phyloP scores from a whole-genome alignment of 2,888 invertebrate species.

The Blastobasis lacticolella region DNA sequence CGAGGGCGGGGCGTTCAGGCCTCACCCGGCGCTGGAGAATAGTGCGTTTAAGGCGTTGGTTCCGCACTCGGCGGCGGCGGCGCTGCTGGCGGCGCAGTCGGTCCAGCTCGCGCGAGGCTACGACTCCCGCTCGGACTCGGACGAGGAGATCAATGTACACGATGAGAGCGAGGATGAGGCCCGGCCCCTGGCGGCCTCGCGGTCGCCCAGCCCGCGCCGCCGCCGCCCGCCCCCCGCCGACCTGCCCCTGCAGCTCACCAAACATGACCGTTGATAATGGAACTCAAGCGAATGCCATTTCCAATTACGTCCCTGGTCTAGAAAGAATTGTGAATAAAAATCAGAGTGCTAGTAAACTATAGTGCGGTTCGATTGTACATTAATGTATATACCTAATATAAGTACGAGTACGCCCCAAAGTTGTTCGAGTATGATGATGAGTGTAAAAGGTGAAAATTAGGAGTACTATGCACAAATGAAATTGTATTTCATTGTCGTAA shows the following conservation, averaged over 20 bases:
- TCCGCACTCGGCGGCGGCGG: slow-evolving; percentile 78
- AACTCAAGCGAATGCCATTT: no score
- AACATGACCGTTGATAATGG: slow-evolving; percentile 77
- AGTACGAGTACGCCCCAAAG: no score
- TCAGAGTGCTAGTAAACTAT: slow-evolving; percentile 37
- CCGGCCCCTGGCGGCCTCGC: slow-evolving; percentile 61
- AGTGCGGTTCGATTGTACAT: slow-evolving; percentile 55
- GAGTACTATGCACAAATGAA: slow-evolving; percentile 39
- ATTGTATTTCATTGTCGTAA: no score
- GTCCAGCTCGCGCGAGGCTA: slow-evolving; percentile 62
- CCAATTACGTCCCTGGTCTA: no score
- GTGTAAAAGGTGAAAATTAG: no score
- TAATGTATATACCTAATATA: slow-evolving; percentile 54
- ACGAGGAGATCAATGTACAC: slow-evolving; percentile 90
- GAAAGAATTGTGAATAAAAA: slow-evolving; percentile 37
- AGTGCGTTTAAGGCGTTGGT: slow-evolving; percentile 89
- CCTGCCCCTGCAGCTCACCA: slow-evolving; percentile 81
- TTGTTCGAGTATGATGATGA: no score
- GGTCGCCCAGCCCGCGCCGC: slow-evolving; percentile 62
- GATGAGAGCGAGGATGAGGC: slow-evolving; percentile 81
- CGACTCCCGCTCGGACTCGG: slow-evolving; percentile 76
- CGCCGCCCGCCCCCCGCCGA: slow-evolving; percentile 45
- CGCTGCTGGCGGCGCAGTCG: slow-evolving; percentile 66
- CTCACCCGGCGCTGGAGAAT: slow-evolving; percentile 79
- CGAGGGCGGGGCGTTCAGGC: slow-evolving; percentile 55